These are phyloP conservation scores for Halcyon leucocephala DNA, from an alignment of 2,797 vertebrate genomes.

Conservation along the genomic window DNA sequence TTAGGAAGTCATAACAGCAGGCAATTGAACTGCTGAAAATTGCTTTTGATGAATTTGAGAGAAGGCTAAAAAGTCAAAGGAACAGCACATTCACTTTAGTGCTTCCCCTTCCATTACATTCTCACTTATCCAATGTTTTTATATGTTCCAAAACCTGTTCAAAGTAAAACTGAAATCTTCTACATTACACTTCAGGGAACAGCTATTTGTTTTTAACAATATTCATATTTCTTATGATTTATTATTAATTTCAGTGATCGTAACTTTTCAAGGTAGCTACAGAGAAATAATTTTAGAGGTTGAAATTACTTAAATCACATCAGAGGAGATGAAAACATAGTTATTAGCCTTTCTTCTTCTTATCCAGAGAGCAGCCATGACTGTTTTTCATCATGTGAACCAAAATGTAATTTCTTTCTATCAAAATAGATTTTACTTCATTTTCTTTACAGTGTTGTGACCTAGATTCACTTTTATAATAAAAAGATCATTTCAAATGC, in stretches of 20 bases:
- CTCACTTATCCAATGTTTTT: not conserved
- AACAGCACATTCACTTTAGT: not conserved
- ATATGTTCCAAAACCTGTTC: not conserved
- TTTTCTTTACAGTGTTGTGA: not conserved
- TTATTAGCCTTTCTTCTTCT: not conserved
- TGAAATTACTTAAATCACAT: not conserved
- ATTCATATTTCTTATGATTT: not conserved
- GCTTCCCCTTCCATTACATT: not conserved
- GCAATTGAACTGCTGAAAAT: slow-evolving; percentile 1
- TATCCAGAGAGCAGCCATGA: not conserved
- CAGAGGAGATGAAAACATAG: not conserved
- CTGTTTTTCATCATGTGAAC: not conserved
- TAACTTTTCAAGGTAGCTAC: not conserved
- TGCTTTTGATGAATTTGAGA: not conserved
- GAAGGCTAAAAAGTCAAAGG: not conserved
- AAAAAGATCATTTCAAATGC: not conserved
- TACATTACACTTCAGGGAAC: not conserved
- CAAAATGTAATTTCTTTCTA: not conserved
- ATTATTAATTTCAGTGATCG: not conserved
- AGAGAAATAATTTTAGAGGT: not conserved
- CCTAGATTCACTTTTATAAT: not conserved
- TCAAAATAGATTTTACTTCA: not conserved
- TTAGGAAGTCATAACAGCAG: not conserved
- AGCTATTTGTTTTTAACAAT: not conserved
- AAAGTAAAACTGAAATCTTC: not conserved